Conservation (phyloP, 1,140 invertebrate species). For the Sinella curviseta region DNA sequence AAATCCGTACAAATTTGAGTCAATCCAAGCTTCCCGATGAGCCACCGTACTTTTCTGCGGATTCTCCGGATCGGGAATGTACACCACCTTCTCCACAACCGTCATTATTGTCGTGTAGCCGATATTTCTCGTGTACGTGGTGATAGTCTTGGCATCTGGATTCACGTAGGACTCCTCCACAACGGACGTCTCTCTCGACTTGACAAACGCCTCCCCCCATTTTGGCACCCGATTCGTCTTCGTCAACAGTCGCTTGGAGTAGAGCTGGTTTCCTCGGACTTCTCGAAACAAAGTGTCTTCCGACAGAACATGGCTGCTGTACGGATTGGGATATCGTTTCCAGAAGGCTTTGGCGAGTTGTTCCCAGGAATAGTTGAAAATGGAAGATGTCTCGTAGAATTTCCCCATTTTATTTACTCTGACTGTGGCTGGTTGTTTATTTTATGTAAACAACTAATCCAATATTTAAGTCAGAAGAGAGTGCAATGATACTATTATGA, state of each 20-base stretch:
- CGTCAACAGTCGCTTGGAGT: constrained; percentile 78
- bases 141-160: constrained; percentile 72
- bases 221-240: constrained; percentile 89
- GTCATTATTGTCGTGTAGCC: constrained; percentile 83
- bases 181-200: constrained; percentile 73
- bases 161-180: constrained; percentile 93
- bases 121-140: constrained; percentile 84
- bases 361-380: constrained; percentile 84
- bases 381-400: constrained; percentile 70
- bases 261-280: constrained; percentile 69
- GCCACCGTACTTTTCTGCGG: constrained; percentile 73
- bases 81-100: constrained; percentile 83
- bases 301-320: constrained; percentile 84
- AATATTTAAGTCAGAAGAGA: no score
- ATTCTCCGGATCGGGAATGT: constrained; percentile 61
- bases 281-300: constrained; percentile 84
- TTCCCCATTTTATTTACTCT: constrained; percentile 57
- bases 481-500: no score
- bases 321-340: constrained; percentile 89
- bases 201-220: constrained; percentile 82
- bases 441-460: no score
- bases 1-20: constrained; percentile 81
- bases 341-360: constrained; percentile 87
- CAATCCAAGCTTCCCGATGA: constrained; percentile 76
- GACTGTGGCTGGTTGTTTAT: no score